A percentile compares a stretch with the other conserved stretches of the same genome.
phyloP scores from a whole-genome alignment of 2,888 invertebrate genomes.

The Chrysomela aeneicollis region DNA sequence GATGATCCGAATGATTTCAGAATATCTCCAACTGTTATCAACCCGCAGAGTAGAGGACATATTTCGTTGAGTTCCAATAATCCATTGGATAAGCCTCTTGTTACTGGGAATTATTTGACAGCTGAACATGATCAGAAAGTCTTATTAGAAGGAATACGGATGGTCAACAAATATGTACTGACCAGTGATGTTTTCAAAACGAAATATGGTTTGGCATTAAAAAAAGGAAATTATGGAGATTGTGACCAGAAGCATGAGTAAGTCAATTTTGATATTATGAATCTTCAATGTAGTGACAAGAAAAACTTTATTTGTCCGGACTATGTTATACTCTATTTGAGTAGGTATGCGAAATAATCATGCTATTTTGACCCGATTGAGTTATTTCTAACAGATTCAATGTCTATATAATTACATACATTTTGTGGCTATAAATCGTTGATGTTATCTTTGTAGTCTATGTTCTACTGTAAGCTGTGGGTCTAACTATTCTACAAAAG shows the following conservation, averaged over 20 bases:
- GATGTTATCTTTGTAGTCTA: too few relatives aligned
- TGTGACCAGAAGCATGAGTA: conserved; percentile 70
- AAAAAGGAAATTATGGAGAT: conserved; percentile 72
- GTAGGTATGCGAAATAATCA: too few relatives aligned
- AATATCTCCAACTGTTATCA: conserved; percentile 62
- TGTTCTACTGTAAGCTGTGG: too few relatives aligned
- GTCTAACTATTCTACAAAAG: too few relatives aligned
- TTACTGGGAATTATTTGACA: conserved; percentile 78
- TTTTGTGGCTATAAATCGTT: too few relatives aligned
- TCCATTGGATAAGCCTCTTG: conserved; percentile 73
- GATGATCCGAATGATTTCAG: conserved; percentile 48
- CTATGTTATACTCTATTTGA: too few relatives aligned
- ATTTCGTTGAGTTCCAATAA: conserved; percentile 70
- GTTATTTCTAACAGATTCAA: too few relatives aligned
- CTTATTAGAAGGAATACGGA: conserved; percentile 68
- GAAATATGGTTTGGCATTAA: conserved; percentile 65
- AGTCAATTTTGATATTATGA: too few relatives aligned
- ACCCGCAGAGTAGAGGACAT: conserved; percentile 71
- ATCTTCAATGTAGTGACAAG: too few relatives aligned
- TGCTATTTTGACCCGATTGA: too few relatives aligned
- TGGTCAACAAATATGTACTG: conserved; percentile 65
- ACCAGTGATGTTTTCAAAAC: conserved; percentile 66
- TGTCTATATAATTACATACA: too few relatives aligned
- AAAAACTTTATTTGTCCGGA: too few relatives aligned
- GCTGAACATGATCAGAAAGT: conserved; percentile 70